These are phyloP conservation scores for Coracias cyanogaster DNA, from an alignment of 2,797 vertebrate genomes.

Conservation along the genomic window DNA sequence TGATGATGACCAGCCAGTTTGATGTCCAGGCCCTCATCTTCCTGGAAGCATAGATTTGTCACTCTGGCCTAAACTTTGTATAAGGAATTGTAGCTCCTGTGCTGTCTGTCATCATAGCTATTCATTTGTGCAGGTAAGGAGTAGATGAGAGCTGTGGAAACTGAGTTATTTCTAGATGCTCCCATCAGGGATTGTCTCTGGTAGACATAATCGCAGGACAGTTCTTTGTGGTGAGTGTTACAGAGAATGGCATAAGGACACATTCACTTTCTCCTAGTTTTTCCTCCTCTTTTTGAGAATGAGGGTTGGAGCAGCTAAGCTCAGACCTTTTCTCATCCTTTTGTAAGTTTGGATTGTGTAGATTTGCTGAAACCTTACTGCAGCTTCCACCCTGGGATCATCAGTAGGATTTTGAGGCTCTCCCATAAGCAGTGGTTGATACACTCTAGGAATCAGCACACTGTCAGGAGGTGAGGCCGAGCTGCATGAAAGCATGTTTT, in stretches of 20 bases:
- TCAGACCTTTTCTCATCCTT: neutral
- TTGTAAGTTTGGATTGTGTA: neutral
- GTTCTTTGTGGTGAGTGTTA: neutral
- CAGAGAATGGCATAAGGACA: neutral
- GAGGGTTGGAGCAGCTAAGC: neutral
- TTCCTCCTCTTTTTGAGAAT: neutral
- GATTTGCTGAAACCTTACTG: neutral
- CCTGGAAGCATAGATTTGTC: neutral
- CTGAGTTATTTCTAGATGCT: neutral
- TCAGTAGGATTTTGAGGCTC: neutral
- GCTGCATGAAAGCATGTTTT: neutral
- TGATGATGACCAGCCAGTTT: neutral
- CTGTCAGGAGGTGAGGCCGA: neutral
- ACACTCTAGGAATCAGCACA: neutral
- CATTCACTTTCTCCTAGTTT: neutral
- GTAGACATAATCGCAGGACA: neutral
- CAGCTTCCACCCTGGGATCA: neutral
- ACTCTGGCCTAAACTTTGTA: neutral
- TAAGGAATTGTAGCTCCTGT: neutral
- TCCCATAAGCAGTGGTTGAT: neutral
- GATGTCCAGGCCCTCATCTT: neutral
- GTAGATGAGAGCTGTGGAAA: neutral
- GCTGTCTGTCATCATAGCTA: neutral
- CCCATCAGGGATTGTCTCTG: neutral
- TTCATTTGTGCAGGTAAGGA: neutral